These are phyloP conservation scores for Sebastes matsubarae DNA, from an alignment of 2,797 vertebrate genomes.

Conservation along the genomic window DNA sequence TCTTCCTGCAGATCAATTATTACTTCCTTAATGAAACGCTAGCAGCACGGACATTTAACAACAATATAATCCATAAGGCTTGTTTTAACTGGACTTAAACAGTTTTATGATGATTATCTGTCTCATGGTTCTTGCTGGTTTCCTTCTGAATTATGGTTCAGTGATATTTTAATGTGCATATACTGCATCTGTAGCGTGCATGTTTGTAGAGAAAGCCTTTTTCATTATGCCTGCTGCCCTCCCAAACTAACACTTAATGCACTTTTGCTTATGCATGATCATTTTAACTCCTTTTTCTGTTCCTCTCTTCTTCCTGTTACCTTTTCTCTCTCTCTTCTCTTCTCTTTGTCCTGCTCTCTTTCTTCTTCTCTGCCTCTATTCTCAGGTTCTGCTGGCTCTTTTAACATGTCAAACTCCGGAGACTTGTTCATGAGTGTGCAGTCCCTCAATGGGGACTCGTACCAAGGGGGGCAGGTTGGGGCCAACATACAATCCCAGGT, in stretches of 20 bases:
- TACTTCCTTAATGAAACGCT: slow-evolving; percentile 85
- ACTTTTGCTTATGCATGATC: slow-evolving; percentile 80
- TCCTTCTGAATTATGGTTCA: slow-evolving; percentile 35
- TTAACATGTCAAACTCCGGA: slow-evolving; percentile 99
- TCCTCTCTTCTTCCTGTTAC: slow-evolving; percentile 46
- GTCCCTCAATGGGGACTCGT: slow-evolving; percentile 99
- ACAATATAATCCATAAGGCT: slow-evolving; percentile 71
- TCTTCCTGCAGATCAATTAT: slow-evolving; percentile 85
- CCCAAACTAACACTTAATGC: slow-evolving; percentile 73
- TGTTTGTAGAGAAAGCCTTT: slow-evolving; percentile 27
- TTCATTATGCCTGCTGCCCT: slow-evolving; percentile 32
- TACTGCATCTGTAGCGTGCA: slow-evolving; percentile 14
- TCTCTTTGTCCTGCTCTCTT: slow-evolving; percentile 47
- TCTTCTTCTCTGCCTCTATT: slow-evolving; percentile 82
- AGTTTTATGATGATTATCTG: slow-evolving; percentile 66
- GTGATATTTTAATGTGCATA: slow-evolving; percentile 37
- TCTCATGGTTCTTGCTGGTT: slow-evolving; percentile 39
- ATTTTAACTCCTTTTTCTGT: slow-evolving; percentile 77
- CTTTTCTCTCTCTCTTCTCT: slow-evolving; percentile 9
- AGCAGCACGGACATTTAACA: slow-evolving; percentile 72
- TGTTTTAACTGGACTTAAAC: slow-evolving; percentile 63
- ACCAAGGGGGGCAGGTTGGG: slow-evolving; percentile 99
- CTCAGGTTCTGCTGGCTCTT: slow-evolving; percentile 99
- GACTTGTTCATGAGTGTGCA: slow-evolving; percentile 99
- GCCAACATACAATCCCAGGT: slow-evolving; percentile 99